phyloP scores from a whole-genome alignment of 2,888 invertebrate genomes.

The Drosophila formosana region DNA sequence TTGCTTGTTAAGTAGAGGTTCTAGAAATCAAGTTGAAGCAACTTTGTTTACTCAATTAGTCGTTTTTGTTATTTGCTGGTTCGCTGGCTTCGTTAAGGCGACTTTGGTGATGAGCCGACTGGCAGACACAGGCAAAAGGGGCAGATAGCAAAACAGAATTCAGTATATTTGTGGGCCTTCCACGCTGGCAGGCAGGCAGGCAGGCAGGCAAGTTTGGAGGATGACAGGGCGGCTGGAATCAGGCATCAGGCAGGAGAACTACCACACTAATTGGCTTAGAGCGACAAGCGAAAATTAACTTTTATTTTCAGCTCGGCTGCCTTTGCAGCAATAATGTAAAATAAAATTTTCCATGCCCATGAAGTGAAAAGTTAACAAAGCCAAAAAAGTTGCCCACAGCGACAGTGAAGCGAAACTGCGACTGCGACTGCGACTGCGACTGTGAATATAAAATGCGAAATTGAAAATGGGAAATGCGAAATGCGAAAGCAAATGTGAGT shows the following conservation, averaged over 20 bases:
- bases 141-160: conserved; percentile 2
- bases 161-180: conserved; percentile 2
- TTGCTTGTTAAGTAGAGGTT: neutral
- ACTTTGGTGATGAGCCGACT: conserved; percentile 52
- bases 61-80: conserved; percentile 74
- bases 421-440: neutral
- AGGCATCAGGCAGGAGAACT: conserved; percentile 19
- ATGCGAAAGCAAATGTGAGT: neutral
- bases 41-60: conserved; percentile 78
- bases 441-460: conserved; percentile 5
- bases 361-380: conserved; percentile 70
- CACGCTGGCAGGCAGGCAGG: neutral
- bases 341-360: conserved; percentile 68
- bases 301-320: conserved; percentile 69
- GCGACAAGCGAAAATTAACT: conserved; percentile 80
- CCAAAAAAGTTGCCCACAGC: conserved; percentile 63
- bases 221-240: neutral
- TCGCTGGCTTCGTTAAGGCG: conserved; percentile 65
- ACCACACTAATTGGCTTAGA: conserved; percentile 78
- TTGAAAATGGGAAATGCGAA: neutral
- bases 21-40: conserved; percentile 63
- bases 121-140: conserved; percentile 19
- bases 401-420: conserved; percentile 23
- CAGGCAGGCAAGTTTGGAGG: neutral
- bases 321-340: conserved; percentile 67